Percentiles rank a stretch among this genome's conserved stretches.
Conservation (phyloP, 2,113 vertebrate species). For the Phocoena phocoena region DNA sequence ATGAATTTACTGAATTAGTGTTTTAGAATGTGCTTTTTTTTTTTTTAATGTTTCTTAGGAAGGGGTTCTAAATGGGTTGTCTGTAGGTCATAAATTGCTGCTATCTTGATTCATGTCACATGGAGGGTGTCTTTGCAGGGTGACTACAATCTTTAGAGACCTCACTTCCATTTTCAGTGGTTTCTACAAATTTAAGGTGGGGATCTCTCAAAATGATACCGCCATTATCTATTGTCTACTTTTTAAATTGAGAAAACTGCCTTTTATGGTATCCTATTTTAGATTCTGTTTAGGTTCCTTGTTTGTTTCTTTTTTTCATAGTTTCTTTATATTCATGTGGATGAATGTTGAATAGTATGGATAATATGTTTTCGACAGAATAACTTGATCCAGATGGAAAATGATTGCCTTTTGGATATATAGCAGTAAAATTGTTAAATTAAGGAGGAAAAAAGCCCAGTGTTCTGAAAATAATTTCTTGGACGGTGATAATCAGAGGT, state of each 20-base stretch:
- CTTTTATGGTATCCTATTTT: background rate
- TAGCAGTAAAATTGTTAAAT: conserved; percentile 10
- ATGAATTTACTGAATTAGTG: background rate
- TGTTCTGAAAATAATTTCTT: conserved; percentile 9
- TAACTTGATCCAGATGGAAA: background rate
- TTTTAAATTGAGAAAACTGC: background rate
- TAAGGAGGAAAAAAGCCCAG: background rate
- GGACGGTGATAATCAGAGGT: background rate
- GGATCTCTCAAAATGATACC: background rate
- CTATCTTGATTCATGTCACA: background rate
- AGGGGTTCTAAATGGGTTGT: background rate
- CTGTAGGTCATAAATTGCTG: background rate
- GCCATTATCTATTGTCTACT: background rate
- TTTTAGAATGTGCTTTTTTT: background rate
- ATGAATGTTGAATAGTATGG: background rate
- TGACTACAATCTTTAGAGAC: background rate
- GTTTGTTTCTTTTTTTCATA: background rate
- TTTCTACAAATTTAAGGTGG: background rate
- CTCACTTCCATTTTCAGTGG: background rate
- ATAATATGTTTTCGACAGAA: conserved; percentile 5
- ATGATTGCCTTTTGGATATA: conserved; percentile 4
- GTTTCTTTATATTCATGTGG: background rate
- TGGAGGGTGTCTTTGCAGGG: background rate
- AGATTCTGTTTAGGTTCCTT: background rate
- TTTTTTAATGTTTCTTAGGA: background rate